phyloP scores from a whole-genome alignment of 2,797 vertebrate species.

The Setipinna tenuifilis region DNA sequence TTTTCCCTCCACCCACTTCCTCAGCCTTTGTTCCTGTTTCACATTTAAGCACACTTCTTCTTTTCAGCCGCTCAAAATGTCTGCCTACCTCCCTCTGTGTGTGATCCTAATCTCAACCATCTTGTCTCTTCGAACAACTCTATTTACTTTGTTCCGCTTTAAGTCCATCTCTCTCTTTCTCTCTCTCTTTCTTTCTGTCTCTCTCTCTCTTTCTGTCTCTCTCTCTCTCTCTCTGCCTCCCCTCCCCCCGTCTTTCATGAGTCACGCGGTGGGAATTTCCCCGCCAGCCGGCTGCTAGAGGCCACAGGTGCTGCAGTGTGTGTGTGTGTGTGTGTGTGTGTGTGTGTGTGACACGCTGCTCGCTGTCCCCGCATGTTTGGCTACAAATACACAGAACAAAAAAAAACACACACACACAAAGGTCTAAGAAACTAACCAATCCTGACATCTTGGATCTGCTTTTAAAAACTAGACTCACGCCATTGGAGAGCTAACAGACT shows the following conservation, averaged over 20 bases:
- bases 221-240: constrained; percentile 35
- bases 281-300: constrained; percentile 54
- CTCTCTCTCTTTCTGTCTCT: constrained; percentile 23
- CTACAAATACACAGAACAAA: constrained; percentile 19
- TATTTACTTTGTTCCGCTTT: constrained; percentile 14
- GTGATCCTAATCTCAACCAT: not conserved
- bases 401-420: not conserved
- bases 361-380: constrained; percentile 29
- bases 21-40: constrained; percentile 20
- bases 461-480: not conserved
- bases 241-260: constrained; percentile 58
- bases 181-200: constrained; percentile 25
- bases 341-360: constrained; percentile 51
- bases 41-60: not conserved
- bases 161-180: too few species aligned
- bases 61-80: constrained; percentile 12
- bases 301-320: constrained; percentile 13
- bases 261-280: constrained; percentile 83
- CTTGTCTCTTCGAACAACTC: constrained; percentile 23
- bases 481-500: not conserved
- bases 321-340: constrained; percentile 49
- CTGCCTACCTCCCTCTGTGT: not conserved
- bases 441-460: not conserved
- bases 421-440: not conserved
- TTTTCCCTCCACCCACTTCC: constrained; percentile 19